Conservation (phyloP, 2,888 invertebrate species). For the Philaethria dido region DNA sequence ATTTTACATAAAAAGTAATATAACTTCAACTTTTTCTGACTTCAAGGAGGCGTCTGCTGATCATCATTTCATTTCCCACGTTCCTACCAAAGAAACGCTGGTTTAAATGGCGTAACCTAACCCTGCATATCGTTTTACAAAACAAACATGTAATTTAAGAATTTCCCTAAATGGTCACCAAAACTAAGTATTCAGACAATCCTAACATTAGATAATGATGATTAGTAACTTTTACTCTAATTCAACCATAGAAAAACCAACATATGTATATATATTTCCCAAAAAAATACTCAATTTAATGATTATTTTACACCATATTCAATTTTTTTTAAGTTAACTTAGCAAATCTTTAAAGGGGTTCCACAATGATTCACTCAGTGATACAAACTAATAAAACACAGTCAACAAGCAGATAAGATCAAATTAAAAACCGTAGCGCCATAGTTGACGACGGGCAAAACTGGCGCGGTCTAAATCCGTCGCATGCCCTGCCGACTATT, state of each 20-base stretch:
- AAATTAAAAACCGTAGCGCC: slow-evolving; percentile 44
- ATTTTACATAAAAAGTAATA: no score
- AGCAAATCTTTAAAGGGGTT: slow-evolving; percentile 22
- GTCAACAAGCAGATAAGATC: slow-evolving; percentile 39
- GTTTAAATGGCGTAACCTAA: not conserved
- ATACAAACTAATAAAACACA: slow-evolving; percentile 25
- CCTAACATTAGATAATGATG: not conserved
- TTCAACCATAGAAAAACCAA: not conserved
- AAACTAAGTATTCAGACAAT: not conserved
- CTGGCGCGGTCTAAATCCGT: slow-evolving; percentile 61
- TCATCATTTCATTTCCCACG: no score
- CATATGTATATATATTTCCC: not conserved
- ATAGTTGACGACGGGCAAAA: slow-evolving; percentile 48
- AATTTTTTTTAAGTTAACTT: no score
- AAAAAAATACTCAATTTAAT: no score
- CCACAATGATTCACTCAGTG: slow-evolving; percentile 38
- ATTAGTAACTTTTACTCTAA: no score
- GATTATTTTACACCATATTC: no score
- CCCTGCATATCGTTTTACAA: not conserved
- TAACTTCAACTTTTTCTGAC: no score
- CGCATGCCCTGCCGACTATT: slow-evolving; percentile 71
- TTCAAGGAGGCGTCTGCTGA: no score
- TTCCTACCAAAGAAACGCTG: no score
- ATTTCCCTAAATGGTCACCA: not conserved
- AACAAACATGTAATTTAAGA: not conserved